A percentile compares a stretch with the other conserved stretches of the same genome.
These are phyloP conservation scores for Lepus oiostolus DNA, from an alignment of 2,797 vertebrate species.

Conservation along the genomic window DNA sequence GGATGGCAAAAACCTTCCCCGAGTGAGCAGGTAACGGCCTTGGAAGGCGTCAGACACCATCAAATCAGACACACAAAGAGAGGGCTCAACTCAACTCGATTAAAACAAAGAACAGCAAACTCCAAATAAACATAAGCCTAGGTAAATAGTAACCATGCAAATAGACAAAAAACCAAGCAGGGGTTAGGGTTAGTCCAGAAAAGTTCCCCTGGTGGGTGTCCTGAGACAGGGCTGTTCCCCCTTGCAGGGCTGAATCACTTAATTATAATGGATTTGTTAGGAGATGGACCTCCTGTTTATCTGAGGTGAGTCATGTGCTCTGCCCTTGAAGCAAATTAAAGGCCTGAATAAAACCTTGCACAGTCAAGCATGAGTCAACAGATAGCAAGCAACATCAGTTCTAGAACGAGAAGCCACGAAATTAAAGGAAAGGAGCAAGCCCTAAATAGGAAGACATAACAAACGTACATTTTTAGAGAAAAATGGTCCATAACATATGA, in stretches of 20 bases:
- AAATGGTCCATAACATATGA: not conserved
- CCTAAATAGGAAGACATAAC: not conserved
- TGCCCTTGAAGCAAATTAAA: slow-evolving; percentile 64
- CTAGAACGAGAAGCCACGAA: not conserved
- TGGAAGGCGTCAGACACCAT: not conserved
- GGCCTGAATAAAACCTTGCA: slow-evolving; percentile 61
- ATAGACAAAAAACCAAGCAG: not conserved
- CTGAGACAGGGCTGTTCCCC: not conserved
- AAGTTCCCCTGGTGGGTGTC: fast-evolving
- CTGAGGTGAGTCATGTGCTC: slow-evolving; percentile 7
- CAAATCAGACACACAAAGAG: fast-evolving
- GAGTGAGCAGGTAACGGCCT: too few species aligned
- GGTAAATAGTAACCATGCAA: fast-evolving
- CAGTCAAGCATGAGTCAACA: slow-evolving; percentile 57
- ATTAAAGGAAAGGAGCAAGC: not conserved
- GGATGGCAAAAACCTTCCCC: not conserved
- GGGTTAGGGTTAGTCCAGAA: too few species aligned
- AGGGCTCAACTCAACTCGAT: not conserved
- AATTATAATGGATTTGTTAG: slow-evolving; percentile 61
- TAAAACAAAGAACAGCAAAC: not conserved
- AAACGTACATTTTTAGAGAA: slow-evolving; percentile 18
- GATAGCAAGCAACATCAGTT: slow-evolving; percentile 17
- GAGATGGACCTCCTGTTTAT: slow-evolving; percentile 51
- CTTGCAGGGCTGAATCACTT: slow-evolving; percentile 22
- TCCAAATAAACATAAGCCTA: not conserved